These are phyloP conservation scores for Manis javanica DNA, from an alignment of 2,797 vertebrate genomes.

Conservation along the genomic window DNA sequence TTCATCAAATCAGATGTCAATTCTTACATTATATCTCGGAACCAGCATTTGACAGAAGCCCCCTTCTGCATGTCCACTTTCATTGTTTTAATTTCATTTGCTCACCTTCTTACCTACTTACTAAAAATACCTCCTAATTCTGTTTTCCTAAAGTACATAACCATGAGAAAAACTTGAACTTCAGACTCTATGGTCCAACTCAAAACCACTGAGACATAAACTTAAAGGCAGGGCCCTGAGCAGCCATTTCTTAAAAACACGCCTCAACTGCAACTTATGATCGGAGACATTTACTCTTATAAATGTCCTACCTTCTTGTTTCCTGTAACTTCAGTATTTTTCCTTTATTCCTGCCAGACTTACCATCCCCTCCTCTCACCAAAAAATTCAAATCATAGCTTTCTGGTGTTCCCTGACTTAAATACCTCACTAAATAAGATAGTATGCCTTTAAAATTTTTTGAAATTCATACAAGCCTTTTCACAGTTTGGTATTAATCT, in stretches of 20 bases:
- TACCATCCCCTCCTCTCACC: not conserved
- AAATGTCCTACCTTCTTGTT: not conserved
- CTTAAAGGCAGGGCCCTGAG: not conserved
- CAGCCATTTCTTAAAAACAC: not conserved
- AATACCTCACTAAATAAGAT: not conserved
- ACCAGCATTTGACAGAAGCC: not conserved
- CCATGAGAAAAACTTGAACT: not conserved
- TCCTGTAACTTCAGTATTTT: not conserved
- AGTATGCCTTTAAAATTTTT: not conserved
- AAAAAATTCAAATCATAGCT: not conserved
- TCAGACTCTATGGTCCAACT: rapidly evolving
- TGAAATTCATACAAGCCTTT: not conserved
- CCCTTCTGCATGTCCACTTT: not conserved
- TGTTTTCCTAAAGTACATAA: not conserved
- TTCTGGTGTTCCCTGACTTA: not conserved
- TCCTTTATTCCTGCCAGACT: not conserved
- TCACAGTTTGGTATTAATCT: not conserved
- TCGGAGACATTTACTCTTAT: not conserved
- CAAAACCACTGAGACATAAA: not conserved
- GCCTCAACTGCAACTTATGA: not conserved
- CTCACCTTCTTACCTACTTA: not conserved
- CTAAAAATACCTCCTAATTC: not conserved
- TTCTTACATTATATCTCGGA: not conserved
- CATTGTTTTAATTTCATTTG: not conserved
- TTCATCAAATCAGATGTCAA: not conserved